Evolutionary conservation across 2,797 vertebrate species (phyloP).

Genomic region (Gymnodraco acuticeps): DNA sequence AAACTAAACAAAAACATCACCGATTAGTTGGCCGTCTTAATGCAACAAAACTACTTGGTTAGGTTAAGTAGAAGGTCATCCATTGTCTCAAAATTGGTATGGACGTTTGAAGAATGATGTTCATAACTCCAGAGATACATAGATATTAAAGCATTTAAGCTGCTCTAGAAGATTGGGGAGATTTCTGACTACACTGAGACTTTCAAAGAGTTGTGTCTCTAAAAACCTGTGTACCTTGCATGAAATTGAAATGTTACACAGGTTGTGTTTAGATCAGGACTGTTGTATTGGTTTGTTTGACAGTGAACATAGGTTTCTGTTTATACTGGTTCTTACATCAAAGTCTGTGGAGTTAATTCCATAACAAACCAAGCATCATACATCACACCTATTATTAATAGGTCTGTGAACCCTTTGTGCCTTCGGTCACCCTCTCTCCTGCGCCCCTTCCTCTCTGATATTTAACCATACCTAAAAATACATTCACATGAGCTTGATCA

Average conservation of each 20-base stretch:
- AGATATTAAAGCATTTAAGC: background rate
- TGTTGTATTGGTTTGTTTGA: background rate
- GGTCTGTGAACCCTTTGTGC: slow-evolving; percentile 32
- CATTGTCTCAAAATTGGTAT: too few relatives aligned
- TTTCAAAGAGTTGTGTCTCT: too few relatives aligned
- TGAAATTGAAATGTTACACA: background rate
- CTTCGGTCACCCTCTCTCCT: slow-evolving; percentile 5
- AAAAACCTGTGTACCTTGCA: background rate
- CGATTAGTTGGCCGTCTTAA: too few relatives aligned
- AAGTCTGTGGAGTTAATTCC: slow-evolving; percentile 23
- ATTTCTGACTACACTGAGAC: too few relatives aligned
- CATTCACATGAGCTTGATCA: slow-evolving; percentile 20
- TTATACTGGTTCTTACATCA: slow-evolving; percentile 13
- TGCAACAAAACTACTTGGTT: too few relatives aligned
- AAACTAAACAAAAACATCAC: too few relatives aligned
- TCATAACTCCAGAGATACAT: too few relatives aligned
- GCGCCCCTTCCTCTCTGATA: background rate
- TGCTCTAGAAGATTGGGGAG: background rate
- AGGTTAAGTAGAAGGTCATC: too few relatives aligned
- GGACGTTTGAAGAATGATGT: background rate
- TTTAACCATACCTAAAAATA: slow-evolving; percentile 16
- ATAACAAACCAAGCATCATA: too few relatives aligned
- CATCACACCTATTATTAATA: too few relatives aligned
- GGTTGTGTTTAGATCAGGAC: background rate
- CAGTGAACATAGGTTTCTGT: background rate